Evolutionary conservation across 2,888 invertebrate genomes (phyloP).

Genomic region (Erpobdella octoculata): DNA sequence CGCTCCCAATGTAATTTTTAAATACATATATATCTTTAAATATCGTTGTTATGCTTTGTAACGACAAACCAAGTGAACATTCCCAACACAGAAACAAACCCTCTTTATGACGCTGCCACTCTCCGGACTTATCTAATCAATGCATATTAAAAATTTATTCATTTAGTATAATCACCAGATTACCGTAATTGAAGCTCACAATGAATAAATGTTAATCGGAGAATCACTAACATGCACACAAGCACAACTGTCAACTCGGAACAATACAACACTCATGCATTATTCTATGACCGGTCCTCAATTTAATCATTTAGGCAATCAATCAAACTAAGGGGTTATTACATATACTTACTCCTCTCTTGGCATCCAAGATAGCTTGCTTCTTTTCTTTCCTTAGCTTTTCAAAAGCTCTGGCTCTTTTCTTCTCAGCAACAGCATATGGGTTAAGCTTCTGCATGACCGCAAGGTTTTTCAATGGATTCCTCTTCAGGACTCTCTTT

Average conservation of each 20-base stretch:
- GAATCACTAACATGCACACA: too few species aligned
- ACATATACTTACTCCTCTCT: constrained; percentile 47
- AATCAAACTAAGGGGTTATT: too few species aligned
- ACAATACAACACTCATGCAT: too few species aligned
- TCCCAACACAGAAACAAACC: constrained; percentile 25
- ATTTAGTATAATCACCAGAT: too few species aligned
- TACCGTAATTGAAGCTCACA: too few species aligned
- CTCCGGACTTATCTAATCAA: constrained; percentile 18
- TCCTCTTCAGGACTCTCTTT: constrained; percentile 77
- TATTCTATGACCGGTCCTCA: too few species aligned
- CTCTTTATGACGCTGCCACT: constrained; percentile 23
- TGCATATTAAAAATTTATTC: neutral
- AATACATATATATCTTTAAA: too few species aligned
- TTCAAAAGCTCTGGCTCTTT: constrained; percentile 42
- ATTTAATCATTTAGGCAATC: too few species aligned
- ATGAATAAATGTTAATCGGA: too few species aligned
- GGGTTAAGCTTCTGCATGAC: constrained; percentile 88
- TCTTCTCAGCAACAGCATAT: constrained; percentile 69
- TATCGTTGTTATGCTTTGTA: neutral
- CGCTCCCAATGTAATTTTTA: too few species aligned
- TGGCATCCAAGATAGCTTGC: constrained; percentile 44
- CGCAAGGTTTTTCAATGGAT: constrained; percentile 80
- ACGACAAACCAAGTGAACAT: constrained; percentile 17
- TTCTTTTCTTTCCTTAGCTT: constrained; percentile 43
- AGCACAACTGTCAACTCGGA: too few species aligned